Base-by-base conservation (phyloP, 2,797 vertebrate genomes). In the Malurus leucopterus region DNA sequence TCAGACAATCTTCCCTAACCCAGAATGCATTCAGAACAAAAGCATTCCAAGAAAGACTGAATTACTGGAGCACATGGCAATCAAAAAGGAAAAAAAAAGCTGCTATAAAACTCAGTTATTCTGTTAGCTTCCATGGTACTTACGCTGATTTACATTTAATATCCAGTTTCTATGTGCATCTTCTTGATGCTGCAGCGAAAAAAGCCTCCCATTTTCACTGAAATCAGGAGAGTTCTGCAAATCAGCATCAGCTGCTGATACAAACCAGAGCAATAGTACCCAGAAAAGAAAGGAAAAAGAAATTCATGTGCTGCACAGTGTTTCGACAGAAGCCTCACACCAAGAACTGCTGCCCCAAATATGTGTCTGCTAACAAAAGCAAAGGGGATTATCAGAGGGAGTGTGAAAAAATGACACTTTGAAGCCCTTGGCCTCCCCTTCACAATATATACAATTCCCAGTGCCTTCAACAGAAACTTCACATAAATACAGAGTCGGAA, bases 401-500 rank as follows among this genome's bases (percentile, higher is more conserved):
- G 44, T 12, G 67, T 4, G 76, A 68, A 74, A 86, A 93, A 94
- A 84, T 0, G 85, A 76, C 80, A 88, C 46, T 58, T 95, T 95
- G 79, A 92, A 93, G 80, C 75, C 38, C 61, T 67, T 74, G 79
- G 91, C 64, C 71, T 67, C 71, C 61, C 46, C 73, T 51, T 51
- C 68, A 16, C 50, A 59, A 82, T 58, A 50, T 23, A 76, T n/a
- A 50, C 83, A 89, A 83, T 44, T 17, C 41, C 79, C 85, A 91
- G 67, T 30, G 87, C 83, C 93, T 84, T 61, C 71, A 63, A 58
- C 74, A 93, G 85, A 77, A 78, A 82, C 79, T 63, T 38, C 83
- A 51, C 26, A 77, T 69, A 87, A 94, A 94, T 76, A 68, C 89
- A 85, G 87, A 80, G 90, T 83, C 23, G 1, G 87, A 92, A 93